These are phyloP conservation scores for Linyphia triangularis DNA, from an alignment of 2,888 invertebrate genomes.

Conservation along the genomic window DNA sequence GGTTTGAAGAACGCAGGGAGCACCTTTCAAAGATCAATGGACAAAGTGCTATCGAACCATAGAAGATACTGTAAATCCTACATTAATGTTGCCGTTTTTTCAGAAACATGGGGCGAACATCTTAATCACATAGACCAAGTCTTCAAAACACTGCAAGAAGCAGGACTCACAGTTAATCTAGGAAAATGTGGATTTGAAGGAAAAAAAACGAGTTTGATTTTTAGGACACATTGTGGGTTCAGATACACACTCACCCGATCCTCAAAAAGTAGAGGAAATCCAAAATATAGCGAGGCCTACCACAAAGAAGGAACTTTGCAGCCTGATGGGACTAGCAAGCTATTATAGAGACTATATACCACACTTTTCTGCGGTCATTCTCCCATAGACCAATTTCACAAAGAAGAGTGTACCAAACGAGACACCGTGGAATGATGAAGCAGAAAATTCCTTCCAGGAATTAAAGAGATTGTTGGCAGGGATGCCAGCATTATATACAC, in stretches of 20 bases:
- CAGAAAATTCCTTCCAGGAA: too few relatives aligned
- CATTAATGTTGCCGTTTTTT: neutral
- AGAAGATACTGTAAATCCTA: neutral
- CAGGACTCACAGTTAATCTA: neutral
- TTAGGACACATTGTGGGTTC: neutral
- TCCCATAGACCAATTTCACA: neutral
- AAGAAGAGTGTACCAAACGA: neutral
- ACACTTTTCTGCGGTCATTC: neutral
- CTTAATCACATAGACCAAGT: neutral
- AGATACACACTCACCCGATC: neutral
- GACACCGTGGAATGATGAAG: neutral
- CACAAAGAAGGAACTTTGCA: neutral
- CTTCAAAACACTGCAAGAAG: too few relatives aligned
- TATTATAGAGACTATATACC: neutral
- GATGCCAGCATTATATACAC: too few relatives aligned
- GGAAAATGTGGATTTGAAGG: neutral
- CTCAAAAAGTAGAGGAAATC: neutral
- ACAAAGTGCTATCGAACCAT: neutral
- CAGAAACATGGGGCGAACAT: neutral
- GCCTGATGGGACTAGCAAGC: neutral
- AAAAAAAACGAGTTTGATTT: neutral
- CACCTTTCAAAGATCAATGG: neutral
- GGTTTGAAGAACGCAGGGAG: slow-evolving; percentile 2
- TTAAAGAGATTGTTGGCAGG: too few relatives aligned
- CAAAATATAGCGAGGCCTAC: neutral